A percentile compares a stretch with the other conserved stretches of the same genome.
Evolutionary conservation across 2,113 vertebrate genomes (phyloP).

Genomic region (Alaudala cheleensis): DNA sequence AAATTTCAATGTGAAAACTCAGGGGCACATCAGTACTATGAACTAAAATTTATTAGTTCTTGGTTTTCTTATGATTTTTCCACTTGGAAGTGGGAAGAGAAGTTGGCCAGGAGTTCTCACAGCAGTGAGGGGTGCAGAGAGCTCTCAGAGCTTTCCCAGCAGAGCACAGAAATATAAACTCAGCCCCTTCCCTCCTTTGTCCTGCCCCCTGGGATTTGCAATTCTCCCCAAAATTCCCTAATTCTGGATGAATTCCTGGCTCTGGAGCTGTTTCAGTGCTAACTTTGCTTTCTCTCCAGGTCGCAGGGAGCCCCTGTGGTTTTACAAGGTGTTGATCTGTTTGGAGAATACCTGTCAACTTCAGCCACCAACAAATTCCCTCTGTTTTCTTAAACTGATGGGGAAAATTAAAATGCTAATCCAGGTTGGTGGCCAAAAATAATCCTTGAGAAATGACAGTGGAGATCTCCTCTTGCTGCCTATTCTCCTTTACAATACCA

Average conservation of each 20-base stretch:
- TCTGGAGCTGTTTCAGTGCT: not conserved
- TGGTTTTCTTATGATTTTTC: not conserved
- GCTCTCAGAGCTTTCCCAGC: not conserved
- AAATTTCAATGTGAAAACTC: not conserved
- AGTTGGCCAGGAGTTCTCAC: not conserved
- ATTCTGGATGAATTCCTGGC: not conserved
- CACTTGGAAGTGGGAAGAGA: not conserved
- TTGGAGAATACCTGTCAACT: not conserved
- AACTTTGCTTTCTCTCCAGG: not conserved
- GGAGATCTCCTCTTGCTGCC: conserved; percentile 11
- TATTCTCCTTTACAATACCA: conserved; percentile 14
- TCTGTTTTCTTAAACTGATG: not conserved
- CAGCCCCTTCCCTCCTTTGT: not conserved
- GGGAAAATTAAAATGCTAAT: conserved; percentile 47
- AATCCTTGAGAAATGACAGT: conserved; percentile 58
- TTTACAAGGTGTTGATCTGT: not conserved
- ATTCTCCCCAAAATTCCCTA: not conserved
- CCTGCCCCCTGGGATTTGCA: not conserved
- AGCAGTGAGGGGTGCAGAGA: too few species aligned
- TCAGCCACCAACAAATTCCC: not conserved
- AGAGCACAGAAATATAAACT: not conserved
- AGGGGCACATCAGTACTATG: not conserved
- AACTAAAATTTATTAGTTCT: not conserved
- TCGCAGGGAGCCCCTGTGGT: too few species aligned
- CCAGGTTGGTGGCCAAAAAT: conserved; percentile 37